Conservation (phyloP, 2,888 invertebrate species). For the Theodoxus fluviatilis region DNA sequence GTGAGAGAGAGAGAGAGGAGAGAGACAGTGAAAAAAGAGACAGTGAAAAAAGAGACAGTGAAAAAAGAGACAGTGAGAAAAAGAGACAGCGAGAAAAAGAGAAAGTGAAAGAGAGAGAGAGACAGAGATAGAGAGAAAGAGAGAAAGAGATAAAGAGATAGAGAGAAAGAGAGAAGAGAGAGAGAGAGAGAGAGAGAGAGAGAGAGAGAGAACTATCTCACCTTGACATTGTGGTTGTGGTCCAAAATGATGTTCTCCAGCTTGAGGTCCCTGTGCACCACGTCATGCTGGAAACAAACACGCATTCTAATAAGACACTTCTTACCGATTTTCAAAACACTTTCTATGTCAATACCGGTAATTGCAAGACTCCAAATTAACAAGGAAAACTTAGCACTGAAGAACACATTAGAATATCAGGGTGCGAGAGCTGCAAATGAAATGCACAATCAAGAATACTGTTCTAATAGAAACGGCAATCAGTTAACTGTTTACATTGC, state of each 20-base stretch:
- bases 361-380: no score
- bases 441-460: no score
- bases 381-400: no score
- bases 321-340: no score
- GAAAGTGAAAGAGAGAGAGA: not conserved
- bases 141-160: not conserved
- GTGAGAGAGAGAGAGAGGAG: not conserved
- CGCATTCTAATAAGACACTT: no score
- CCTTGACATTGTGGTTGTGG: constrained; percentile 92
- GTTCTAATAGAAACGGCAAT: no score
- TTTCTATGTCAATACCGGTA: no score
- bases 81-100: not conserved
- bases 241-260: constrained; percentile 79
- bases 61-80: not conserved
- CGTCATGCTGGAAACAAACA: constrained; percentile 73
- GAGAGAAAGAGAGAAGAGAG: not conserved
- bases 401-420: no score
- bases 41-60: not conserved
- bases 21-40: not conserved
- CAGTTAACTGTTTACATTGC: no score
- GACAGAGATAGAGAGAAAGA: not conserved
- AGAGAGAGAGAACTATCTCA: constrained; percentile 62
- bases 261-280: constrained; percentile 81
- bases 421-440: no score
- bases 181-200: not conserved